Conservation (phyloP, 2,113 vertebrate species). For the Pelusios castaneus region DNA sequence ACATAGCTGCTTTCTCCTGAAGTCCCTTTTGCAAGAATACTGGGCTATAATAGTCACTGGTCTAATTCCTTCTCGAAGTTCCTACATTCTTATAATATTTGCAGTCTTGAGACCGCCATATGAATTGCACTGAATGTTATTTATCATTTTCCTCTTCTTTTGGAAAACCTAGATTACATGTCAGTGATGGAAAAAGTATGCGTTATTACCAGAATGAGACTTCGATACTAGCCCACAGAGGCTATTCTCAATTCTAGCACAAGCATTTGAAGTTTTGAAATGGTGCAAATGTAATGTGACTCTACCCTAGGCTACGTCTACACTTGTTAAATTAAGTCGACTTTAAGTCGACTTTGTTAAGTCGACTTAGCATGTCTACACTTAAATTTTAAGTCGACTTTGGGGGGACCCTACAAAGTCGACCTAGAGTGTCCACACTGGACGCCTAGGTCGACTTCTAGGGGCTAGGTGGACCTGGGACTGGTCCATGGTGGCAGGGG, state of each 20-base stretch:
- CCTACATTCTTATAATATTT: not conserved
- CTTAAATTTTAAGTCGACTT: too few relatives aligned
- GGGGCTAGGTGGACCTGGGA: too few relatives aligned
- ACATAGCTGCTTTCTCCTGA: accelerated
- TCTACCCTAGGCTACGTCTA: too few relatives aligned
- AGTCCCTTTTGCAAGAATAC: accelerated
- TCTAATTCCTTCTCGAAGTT: not conserved
- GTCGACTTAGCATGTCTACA: too few relatives aligned
- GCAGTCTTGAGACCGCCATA: not conserved
- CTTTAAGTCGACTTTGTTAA: too few relatives aligned
- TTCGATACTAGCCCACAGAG: not conserved
- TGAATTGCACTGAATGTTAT: not conserved
- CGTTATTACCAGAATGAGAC: not conserved
- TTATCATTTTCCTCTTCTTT: accelerated
- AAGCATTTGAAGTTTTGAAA: not conserved
- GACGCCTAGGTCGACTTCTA: too few relatives aligned
- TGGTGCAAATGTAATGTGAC: not conserved
- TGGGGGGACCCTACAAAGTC: too few relatives aligned
- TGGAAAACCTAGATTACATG: not conserved
- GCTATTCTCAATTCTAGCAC: not conserved
- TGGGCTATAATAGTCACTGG: not conserved
- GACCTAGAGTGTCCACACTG: too few relatives aligned
- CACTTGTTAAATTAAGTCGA: too few relatives aligned
- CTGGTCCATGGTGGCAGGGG: too few relatives aligned
- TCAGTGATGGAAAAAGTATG: not conserved